Conservation (phyloP, 2,888 invertebrate genomes). For the Drosophila dives region DNA sequence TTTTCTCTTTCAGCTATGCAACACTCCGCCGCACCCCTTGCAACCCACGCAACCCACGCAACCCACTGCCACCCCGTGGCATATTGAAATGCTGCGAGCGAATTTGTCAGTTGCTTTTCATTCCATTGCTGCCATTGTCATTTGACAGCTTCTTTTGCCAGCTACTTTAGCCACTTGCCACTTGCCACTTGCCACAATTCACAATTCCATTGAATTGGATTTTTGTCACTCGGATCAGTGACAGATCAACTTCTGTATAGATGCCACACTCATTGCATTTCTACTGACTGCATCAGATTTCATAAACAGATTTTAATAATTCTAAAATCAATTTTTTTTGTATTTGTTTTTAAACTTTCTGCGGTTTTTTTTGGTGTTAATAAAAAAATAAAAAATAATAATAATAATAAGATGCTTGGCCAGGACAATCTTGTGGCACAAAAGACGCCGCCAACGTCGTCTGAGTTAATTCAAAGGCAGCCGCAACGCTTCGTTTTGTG, state of each 20-base stretch:
- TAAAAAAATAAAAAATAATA: slow-evolving; percentile 27
- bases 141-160: slow-evolving; percentile 1
- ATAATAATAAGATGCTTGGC: slow-evolving; percentile 58
- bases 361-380: slow-evolving; percentile 37
- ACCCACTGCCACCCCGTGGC: neutral
- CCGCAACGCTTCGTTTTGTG: slow-evolving; percentile 56
- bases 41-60: neutral
- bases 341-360: neutral
- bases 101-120: slow-evolving; percentile 32
- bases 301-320: neutral
- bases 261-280: neutral
- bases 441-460: slow-evolving; percentile 8
- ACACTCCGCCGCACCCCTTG: neutral
- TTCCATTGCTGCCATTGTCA: slow-evolving; percentile 52
- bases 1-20: slow-evolving; percentile 60
- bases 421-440: slow-evolving; percentile 46
- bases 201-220: slow-evolving; percentile 22
- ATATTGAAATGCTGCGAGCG: neutral
- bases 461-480: slow-evolving; percentile 57
- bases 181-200: slow-evolving; percentile 12
- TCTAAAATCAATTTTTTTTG: neutral
- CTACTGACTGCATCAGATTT: neutral
- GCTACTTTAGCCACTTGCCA: slow-evolving; percentile 23
- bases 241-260: neutral
- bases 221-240: slow-evolving; percentile 4